Base-by-base conservation (phyloP, 2,888 invertebrate genomes). In the Thumatha senex region DNA sequence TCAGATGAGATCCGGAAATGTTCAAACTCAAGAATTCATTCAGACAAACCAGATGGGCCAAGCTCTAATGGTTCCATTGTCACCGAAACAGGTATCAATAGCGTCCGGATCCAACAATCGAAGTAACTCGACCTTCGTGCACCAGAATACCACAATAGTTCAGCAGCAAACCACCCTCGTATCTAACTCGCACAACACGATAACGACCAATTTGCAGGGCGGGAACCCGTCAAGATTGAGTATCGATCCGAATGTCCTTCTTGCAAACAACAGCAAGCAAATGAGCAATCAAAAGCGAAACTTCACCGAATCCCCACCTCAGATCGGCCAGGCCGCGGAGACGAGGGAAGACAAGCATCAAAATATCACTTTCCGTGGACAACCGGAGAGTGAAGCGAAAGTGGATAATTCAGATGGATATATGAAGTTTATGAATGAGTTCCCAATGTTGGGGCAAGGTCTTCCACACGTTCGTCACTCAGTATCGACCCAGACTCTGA, bases 131-230 rank as follows among this genome's bases (percentile, higher is more conserved):
- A 96, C 96, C 0, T 96, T 94, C 70, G 96, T 96, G 1, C 96
- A 96, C 65, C 96, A 96, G 67, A 97, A 96, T 74, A 96, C 96
- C 0, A 96, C 96, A 0, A 96, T 97, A 68, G 96, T 96, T 2
- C 96, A 96, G 71, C 96, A 96, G 67, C 96, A 96, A 77, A 96
- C 96, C 0, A 96, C 96, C 0, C 94, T 96, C 87, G 94, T 96
- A 3, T 94, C 95, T 0, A 95, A 95, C 70, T 94, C 95, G 68
- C 94, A 93, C 58, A 83, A 84, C 58, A 61, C 82, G 36, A 71
- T 80, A 44, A 70, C 80, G 18, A 66, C 72, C 31, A 67, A 67
- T 36, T 51, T 80, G 30, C 80, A 79, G 44, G 74, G 77, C n/a
- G 86, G 71, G 4, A 84, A 82, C 35, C 71, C 89, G 0, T 78